A percentile compares a stretch with the other conserved stretches of the same genome.
phyloP scores from a whole-genome alignment of 2,797 vertebrate genomes.

The Babyrousa celebensis region DNA sequence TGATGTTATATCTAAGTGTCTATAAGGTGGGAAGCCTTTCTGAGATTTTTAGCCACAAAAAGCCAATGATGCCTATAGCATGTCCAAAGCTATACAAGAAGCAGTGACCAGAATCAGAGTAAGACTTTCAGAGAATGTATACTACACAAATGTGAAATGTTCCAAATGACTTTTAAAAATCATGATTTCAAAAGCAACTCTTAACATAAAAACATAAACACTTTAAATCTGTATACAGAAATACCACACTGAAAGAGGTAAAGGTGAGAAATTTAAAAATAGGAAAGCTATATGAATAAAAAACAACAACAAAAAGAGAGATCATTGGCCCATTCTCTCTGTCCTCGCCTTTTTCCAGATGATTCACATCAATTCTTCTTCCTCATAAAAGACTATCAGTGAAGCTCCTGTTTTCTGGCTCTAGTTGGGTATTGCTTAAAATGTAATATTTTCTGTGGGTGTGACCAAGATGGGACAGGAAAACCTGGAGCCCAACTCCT shows the following conservation, averaged over 20 bases:
- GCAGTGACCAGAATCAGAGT: background rate
- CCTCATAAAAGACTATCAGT: background rate
- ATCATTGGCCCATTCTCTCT: background rate
- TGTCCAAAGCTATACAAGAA: background rate
- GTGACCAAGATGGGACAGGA: background rate
- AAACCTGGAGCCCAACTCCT: background rate
- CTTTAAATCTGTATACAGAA: background rate
- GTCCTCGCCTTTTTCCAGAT: background rate
- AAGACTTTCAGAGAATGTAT: background rate
- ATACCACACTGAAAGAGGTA: background rate
- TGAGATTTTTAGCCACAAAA: conserved; percentile 15
- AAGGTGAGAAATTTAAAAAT: conserved; percentile 14
- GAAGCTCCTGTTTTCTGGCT: background rate
- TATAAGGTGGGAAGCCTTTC: background rate
- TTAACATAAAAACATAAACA: background rate
- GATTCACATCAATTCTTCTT: background rate
- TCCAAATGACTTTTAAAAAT: conserved; percentile 44
- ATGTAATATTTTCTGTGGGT: background rate
- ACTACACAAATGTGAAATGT: background rate
- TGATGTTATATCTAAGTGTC: background rate
- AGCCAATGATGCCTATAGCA: background rate
- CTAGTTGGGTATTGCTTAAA: background rate
- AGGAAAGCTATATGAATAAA: background rate
- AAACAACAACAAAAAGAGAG: background rate
- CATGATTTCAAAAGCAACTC: background rate